These are phyloP conservation scores for Serilophus lunatus DNA, from an alignment of 2,113 vertebrate genomes.

Conservation along the genomic window DNA sequence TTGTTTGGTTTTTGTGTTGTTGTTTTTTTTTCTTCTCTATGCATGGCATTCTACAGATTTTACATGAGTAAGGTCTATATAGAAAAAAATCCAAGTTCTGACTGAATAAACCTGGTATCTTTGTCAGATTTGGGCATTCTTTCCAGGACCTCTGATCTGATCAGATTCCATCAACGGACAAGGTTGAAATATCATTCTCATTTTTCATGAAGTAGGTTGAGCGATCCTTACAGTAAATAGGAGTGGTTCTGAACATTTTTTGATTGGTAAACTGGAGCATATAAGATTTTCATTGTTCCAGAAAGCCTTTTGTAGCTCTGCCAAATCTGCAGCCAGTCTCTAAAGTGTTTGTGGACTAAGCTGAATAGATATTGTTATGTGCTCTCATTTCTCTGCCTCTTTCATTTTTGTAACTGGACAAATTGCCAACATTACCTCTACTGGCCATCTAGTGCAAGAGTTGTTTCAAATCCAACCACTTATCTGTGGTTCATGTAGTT, in stretches of 20 bases:
- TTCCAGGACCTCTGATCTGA: not conserved
- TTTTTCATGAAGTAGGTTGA: not conserved
- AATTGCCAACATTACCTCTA: not conserved
- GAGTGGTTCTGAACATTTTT: not conserved
- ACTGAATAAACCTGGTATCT: not conserved
- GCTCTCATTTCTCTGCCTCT: not conserved
- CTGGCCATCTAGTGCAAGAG: not conserved
- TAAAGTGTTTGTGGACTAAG: not conserved
- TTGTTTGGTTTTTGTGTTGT: not conserved
- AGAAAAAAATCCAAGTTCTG: not conserved
- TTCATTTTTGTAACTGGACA: constrained; percentile 3
- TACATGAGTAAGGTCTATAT: not conserved
- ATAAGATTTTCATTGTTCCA: not conserved
- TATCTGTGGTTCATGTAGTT: not conserved
- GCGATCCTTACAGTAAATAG: not conserved
- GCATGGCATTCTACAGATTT: not conserved
- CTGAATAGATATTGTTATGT: not conserved
- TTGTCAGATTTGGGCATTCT: not conserved
- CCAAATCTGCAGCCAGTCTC: not conserved
- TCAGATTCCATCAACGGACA: not conserved
- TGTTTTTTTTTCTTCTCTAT: not conserved
- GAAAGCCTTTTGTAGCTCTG: not conserved
- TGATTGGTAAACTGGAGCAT: not conserved
- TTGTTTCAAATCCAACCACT: not conserved
- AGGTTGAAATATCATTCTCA: not conserved